phyloP scores from a whole-genome alignment of 2,113 vertebrate genomes.

The Proterorhinus semilunaris region DNA sequence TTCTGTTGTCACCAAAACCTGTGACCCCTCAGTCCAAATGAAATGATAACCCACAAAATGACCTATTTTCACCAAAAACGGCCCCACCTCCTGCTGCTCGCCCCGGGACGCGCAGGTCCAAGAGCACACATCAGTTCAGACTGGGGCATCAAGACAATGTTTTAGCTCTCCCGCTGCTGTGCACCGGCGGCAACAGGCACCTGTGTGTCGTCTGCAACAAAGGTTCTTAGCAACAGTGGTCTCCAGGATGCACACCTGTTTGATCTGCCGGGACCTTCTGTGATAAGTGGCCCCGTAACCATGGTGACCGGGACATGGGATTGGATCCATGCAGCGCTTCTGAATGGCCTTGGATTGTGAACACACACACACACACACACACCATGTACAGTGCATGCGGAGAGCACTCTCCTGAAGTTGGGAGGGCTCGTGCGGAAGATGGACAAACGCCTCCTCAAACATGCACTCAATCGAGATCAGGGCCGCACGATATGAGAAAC shows the following conservation, averaged over 20 bases:
- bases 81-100: constrained; percentile 7
- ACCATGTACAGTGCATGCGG: constrained; percentile 5
- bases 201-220: constrained; percentile 57
- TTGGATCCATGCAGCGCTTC: constrained; percentile 58
- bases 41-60: constrained; percentile 16
- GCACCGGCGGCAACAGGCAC: constrained; percentile 47
- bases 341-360: constrained; percentile 69
- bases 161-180: constrained; percentile 54
- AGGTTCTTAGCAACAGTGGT: constrained; percentile 71
- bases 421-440: constrained; percentile 11
- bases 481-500: no score
- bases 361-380: constrained; percentile 17
- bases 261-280: constrained; percentile 71
- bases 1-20: neutral
- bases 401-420: constrained; percentile 28
- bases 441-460: neutral
- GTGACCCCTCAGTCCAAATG: constrained; percentile 5
- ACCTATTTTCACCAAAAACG: neutral
- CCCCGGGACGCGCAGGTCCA: constrained; percentile 17
- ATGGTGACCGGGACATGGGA: constrained; percentile 63
- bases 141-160: constrained; percentile 41
- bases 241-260: constrained; percentile 73
- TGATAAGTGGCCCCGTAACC: constrained; percentile 72
- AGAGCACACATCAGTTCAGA: constrained; percentile 29
- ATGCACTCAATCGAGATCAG: neutral